Percentiles rank a stretch among this genome's conserved stretches.
Evolutionary conservation across 2,113 vertebrate genomes (phyloP).

Genomic region (Orycteropus afer): DNA sequence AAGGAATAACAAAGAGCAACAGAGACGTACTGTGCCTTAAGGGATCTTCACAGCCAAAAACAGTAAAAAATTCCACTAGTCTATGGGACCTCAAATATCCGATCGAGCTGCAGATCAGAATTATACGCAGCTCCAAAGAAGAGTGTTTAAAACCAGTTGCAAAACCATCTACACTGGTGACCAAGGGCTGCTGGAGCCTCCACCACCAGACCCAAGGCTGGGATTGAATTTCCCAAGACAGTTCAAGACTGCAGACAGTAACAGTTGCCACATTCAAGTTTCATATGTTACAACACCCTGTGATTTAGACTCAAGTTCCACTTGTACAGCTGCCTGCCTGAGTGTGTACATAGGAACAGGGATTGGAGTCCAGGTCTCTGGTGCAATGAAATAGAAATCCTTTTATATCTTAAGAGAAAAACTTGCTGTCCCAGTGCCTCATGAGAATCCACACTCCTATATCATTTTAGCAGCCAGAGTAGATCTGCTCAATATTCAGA

Average conservation of each 20-base stretch:
- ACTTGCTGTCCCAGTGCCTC: background rate
- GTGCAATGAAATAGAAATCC: background rate
- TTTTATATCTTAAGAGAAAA: conserved; percentile 46
- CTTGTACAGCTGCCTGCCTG: conserved; percentile 73
- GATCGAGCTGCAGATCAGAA: conserved; percentile 50
- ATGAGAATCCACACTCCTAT: background rate
- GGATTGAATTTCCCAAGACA: conserved; percentile 77
- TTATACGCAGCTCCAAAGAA: conserved; percentile 24
- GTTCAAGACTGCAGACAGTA: conserved; percentile 47
- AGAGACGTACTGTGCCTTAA: conserved; percentile 46
- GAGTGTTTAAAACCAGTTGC: conserved; percentile 42
- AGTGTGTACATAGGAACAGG: conserved; percentile 23
- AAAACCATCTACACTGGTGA: conserved; percentile 1
- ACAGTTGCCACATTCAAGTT: conserved; percentile 78
- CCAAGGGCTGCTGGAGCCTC: conserved; percentile 32
- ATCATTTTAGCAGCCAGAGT: background rate
- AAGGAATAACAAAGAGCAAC: conserved; percentile 55
- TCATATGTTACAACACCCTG: conserved; percentile 72
- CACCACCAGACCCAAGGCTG: background rate
- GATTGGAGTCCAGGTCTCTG: background rate
- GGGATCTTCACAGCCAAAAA: conserved; percentile 46
- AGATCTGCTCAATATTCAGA: background rate
- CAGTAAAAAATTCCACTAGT: conserved; percentile 59
- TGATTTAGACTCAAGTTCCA: conserved; percentile 73
- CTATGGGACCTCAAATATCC: background rate